Evolutionary conservation across 2,113 vertebrate species (phyloP).

Genomic region (Vimba vimba): DNA sequence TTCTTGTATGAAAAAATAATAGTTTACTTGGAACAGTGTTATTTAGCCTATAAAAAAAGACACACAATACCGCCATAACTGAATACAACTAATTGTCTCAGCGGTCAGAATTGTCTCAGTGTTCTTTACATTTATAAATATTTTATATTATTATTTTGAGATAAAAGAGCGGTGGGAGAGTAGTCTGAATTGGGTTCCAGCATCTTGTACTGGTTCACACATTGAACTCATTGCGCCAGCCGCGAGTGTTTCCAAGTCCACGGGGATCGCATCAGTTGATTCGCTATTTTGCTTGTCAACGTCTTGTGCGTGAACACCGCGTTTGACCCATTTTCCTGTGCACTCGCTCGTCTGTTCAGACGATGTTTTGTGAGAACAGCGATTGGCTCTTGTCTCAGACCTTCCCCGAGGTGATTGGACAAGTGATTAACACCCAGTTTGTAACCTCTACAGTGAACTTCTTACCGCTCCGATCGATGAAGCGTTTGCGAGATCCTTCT

Average conservation of each 20-base stretch:
- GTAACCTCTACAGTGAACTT: slow-evolving; percentile 67
- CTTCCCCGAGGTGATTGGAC: slow-evolving; percentile 60
- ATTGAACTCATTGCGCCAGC: slow-evolving; percentile 80
- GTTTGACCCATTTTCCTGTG: slow-evolving; percentile 68
- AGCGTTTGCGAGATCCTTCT: fast-evolving
- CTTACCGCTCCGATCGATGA: not conserved
- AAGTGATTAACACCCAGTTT: slow-evolving; percentile 60
- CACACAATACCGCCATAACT: too few species aligned
- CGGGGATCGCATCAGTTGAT: slow-evolving; percentile 48
- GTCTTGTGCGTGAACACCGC: slow-evolving; percentile 59
- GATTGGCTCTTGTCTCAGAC: slow-evolving; percentile 71
- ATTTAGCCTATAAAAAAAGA: too few species aligned
- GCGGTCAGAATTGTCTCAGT: too few species aligned
- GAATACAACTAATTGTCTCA: too few species aligned
- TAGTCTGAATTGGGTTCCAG: slow-evolving; percentile 81
- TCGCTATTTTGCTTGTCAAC: slow-evolving; percentile 28
- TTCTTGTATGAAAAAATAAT: too few species aligned
- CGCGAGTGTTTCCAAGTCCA: slow-evolving; percentile 80
- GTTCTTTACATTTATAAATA: too few species aligned
- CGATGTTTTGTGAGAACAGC: slow-evolving; percentile 72
- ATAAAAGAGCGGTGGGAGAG: slow-evolving; percentile 70
- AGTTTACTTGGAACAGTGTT: too few species aligned
- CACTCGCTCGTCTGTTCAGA: slow-evolving; percentile 77
- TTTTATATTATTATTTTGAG: not conserved
- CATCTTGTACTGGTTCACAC: slow-evolving; percentile 74